Base-by-base conservation (phyloP, 2,113 vertebrate genomes). In the Ceyx margarethae region DNA sequence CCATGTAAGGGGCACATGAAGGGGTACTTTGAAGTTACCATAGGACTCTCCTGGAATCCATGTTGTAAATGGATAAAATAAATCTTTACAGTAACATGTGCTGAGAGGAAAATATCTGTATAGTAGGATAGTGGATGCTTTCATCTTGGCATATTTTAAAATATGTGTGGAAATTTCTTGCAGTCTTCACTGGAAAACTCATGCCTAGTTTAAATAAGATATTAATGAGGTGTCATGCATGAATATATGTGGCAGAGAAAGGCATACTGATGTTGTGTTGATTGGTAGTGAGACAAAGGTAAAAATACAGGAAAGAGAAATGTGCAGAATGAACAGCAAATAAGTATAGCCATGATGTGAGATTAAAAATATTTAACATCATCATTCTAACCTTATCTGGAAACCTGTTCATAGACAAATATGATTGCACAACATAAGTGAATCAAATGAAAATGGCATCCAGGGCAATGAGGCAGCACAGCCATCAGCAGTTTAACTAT, bases 391-490 rank as follows among this genome's bases (percentile, higher is more conserved):
- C 89, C 81, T 87, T 67, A 64, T 85, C 42, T 62, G 23, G 57
- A 91, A 95, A 33, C 5, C 3, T 85, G 82, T 90, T 69, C 40
- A 40, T 6, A 56, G 88, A 37, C 56, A 93, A 91, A 96, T 77
- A 35, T 60, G 88, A 80, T 73, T 93, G 75, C 74, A 93, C 28
- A 90, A 61, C 64, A 53, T 37, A 91, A 89, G 73, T 69, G 71
- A 79, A 60, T 43, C 22, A 61, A 68, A 85, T 54, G 45, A 35
- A 92, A 92, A 91, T 77, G 58, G 54, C 60, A 73, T 79, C 12
- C 58, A 92, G 50, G 72, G 87, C 81, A 93, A 35, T 0, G 40
- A 75, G 48, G 85, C 83, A 94, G 53, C 83, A 40, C 11, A 91
- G 51, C n/a, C 43, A 64, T 90, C 23, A 85, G 68, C 75, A 78